Evolutionary conservation across 2,888 invertebrate species (phyloP).

Genomic region (Drosophila rubida): DNA sequence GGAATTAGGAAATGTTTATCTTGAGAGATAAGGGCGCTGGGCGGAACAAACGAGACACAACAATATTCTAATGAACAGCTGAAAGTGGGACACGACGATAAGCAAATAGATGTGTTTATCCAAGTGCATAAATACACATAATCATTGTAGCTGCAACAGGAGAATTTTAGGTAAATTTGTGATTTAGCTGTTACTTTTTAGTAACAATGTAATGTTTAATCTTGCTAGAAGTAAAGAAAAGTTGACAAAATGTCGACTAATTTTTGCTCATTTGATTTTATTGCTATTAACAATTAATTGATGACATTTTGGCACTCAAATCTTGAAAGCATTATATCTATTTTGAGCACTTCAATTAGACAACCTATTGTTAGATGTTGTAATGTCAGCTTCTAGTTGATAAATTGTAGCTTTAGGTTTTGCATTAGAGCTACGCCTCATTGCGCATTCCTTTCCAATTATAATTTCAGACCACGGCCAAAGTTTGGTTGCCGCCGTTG

Average conservation of each 20-base stretch:
- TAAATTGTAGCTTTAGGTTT: conserved; percentile 37
- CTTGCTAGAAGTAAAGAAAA: too few species aligned
- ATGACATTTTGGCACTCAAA: too few species aligned
- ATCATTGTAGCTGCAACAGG: background rate
- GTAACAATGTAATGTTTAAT: too few species aligned
- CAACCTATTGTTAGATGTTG: background rate
- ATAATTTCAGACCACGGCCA: conserved; percentile 59
- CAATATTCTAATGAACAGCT: conserved; percentile 57
- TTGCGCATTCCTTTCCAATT: conserved; percentile 73
- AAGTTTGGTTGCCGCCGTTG: conserved; percentile 16
- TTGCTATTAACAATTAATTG: too few species aligned
- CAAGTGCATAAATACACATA: background rate
- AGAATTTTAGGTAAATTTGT: background rate
- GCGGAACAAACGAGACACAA: conserved; percentile 26
- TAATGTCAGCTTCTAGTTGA: conserved; percentile 1
- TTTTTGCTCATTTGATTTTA: too few species aligned
- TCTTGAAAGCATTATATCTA: too few species aligned
- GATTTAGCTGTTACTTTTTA: background rate
- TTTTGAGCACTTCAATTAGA: background rate
- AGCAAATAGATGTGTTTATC: conserved; percentile 14
- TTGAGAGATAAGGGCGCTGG: conserved; percentile 43
- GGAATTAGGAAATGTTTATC: conserved; percentile 34
- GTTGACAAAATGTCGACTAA: too few species aligned
- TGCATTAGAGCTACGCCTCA: conserved; percentile 62
- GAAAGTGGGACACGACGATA: conserved; percentile 29